Evolutionary conservation across 2,113 vertebrate genomes (phyloP).

Genomic region (Triplophysa rosa): DNA sequence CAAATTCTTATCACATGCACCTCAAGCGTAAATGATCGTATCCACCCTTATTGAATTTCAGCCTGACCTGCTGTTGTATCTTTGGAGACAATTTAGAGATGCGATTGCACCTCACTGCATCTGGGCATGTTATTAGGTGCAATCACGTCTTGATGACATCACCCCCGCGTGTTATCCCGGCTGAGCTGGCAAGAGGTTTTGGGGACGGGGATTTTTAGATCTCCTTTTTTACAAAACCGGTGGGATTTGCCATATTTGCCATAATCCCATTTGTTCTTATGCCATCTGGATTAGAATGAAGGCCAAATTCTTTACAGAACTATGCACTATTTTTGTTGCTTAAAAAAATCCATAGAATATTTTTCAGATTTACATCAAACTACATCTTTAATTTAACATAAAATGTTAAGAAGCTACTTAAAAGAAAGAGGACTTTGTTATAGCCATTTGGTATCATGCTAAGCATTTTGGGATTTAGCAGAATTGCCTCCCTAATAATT

Average conservation of each 20-base stretch:
- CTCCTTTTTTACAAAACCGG: background rate
- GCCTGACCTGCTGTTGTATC: conserved; percentile 34
- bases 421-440: background rate
- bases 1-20: background rate
- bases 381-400: background rate
- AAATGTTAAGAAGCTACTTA: background rate
- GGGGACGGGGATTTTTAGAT: background rate
- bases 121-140: conserved; percentile 44
- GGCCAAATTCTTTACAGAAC: background rate
- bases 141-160: conserved; percentile 54
- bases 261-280: conserved; percentile 13
- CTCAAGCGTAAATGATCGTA: background rate
- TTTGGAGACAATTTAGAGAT: conserved; percentile 54
- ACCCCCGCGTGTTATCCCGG: conserved; percentile 42
- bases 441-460: conserved; percentile 1
- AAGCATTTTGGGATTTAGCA: background rate
- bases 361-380: background rate
- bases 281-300: conserved; percentile 36
- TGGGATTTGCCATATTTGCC: background rate
- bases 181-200: background rate
- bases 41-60: conserved; percentile 1
- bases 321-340: background rate
- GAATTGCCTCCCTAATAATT: background rate
- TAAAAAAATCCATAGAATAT: background rate
- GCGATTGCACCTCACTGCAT: conserved; percentile 44